Evolutionary conservation across 2,113 vertebrate genomes (phyloP).

Genomic region (Lepidothrix coronata): DNA sequence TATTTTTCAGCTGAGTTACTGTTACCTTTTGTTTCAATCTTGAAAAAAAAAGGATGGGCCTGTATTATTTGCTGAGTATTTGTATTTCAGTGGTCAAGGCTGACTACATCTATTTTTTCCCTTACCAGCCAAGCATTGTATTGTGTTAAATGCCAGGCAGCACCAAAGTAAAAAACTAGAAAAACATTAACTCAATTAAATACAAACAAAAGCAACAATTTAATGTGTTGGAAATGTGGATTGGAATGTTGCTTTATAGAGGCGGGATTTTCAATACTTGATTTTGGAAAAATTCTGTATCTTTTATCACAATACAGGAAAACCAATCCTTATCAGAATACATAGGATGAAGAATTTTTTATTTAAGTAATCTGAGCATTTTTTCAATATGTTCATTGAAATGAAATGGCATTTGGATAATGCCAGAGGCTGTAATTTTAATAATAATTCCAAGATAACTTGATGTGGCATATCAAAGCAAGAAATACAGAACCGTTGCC

Average conservation of each 20-base stretch:
- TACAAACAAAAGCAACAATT: not conserved
- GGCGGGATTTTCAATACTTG: not conserved
- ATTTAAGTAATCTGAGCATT: not conserved
- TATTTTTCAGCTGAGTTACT: not conserved
- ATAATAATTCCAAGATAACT: conserved; percentile 41
- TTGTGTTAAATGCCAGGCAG: not conserved
- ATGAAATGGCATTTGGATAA: conserved; percentile 39
- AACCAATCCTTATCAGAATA: not conserved
- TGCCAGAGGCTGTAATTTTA: conserved; percentile 43
- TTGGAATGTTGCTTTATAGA: not conserved
- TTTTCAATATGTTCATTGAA: not conserved
- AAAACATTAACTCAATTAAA: not conserved
- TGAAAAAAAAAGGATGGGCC: not conserved
- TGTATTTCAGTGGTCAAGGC: not conserved
- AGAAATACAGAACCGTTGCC: not conserved
- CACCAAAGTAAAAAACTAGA: not conserved
- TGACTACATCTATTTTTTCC: not conserved
- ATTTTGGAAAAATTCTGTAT: not conserved
- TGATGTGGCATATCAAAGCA: conserved; percentile 34
- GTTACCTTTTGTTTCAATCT: not conserved
- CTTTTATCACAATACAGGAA: not conserved
- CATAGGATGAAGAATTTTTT: not conserved
- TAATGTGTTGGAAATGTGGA: not conserved
- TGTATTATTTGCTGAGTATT: not conserved
- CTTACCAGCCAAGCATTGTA: not conserved